These are phyloP conservation scores for Scortum barcoo DNA, from an alignment of 2,113 vertebrate species.

Conservation along the genomic window DNA sequence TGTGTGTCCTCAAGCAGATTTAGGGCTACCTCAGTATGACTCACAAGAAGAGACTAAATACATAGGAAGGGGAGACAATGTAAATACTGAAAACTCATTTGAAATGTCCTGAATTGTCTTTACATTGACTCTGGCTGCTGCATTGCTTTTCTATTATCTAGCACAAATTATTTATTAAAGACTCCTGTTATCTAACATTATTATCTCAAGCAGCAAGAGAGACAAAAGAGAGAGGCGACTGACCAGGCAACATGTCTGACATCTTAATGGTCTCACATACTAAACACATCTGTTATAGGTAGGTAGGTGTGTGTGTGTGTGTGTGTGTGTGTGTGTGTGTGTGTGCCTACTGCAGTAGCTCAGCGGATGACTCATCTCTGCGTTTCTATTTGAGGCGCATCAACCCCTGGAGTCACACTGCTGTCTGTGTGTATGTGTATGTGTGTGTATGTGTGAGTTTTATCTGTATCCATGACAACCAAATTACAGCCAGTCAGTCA, in stretches of 20 bases:
- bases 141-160: conserved; percentile 2
- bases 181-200: background rate
- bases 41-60: conserved; percentile 40
- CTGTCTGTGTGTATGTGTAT: conserved; percentile 63
- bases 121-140: background rate
- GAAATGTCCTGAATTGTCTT: background rate
- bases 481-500: conserved; percentile 54
- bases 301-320: conserved; percentile 32
- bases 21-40: conserved; percentile 42
- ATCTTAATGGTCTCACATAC: conserved; percentile 47
- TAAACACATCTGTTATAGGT: conserved; percentile 67
- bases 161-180: conserved; percentile 19
- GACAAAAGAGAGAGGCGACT: conserved; percentile 8
- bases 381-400: conserved; percentile 81
- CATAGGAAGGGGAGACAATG: conserved; percentile 25
- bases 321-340: conserved; percentile 40
- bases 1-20: conserved; percentile 51
- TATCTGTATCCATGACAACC: conserved; percentile 75
- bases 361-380: conserved; percentile 82
- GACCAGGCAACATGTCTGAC: conserved; percentile 49
- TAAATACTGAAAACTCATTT: conserved; percentile 18
- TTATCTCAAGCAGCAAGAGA: background rate
- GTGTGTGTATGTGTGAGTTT: conserved; percentile 27
- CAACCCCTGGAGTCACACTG: conserved; percentile 80
- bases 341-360: conserved; percentile 73